These are phyloP conservation scores for Peromyscus aztecus DNA, from an alignment of 2,797 vertebrate species.

Conservation along the genomic window DNA sequence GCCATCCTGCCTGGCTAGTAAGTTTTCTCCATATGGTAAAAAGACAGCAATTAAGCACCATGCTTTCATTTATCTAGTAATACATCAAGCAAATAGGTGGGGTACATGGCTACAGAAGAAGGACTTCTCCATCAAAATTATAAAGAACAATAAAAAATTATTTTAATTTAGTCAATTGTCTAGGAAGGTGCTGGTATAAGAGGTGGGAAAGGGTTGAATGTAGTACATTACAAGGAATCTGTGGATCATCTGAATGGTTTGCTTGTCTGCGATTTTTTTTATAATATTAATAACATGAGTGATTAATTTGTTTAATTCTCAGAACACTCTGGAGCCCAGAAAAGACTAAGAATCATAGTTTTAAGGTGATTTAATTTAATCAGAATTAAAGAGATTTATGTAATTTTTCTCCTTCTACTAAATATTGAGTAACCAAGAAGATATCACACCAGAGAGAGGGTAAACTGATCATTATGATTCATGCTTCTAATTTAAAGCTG, in stretches of 20 bases:
- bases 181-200: background rate
- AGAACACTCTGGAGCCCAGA: background rate
- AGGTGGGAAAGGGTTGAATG: background rate
- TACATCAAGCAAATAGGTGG: background rate
- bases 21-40: background rate
- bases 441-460: background rate
- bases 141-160: conserved; percentile 5
- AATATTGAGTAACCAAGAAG: background rate
- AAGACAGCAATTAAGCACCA: background rate
- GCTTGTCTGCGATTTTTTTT: background rate
- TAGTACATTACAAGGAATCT: background rate
- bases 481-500: background rate
- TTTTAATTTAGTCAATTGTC: conserved; percentile 2
- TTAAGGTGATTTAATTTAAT: background rate
- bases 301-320: background rate
- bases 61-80: conserved; percentile 16
- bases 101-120: background rate
- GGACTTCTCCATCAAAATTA: background rate
- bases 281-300: background rate
- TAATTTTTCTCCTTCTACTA: background rate
- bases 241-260: background rate
- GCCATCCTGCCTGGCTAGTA: too few species aligned
- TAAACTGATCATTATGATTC: background rate
- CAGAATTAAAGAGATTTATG: background rate
- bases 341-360: background rate